Evolutionary conservation across 2,113 vertebrate genomes (phyloP).

Genomic region (Bufo gargarizans): DNA sequence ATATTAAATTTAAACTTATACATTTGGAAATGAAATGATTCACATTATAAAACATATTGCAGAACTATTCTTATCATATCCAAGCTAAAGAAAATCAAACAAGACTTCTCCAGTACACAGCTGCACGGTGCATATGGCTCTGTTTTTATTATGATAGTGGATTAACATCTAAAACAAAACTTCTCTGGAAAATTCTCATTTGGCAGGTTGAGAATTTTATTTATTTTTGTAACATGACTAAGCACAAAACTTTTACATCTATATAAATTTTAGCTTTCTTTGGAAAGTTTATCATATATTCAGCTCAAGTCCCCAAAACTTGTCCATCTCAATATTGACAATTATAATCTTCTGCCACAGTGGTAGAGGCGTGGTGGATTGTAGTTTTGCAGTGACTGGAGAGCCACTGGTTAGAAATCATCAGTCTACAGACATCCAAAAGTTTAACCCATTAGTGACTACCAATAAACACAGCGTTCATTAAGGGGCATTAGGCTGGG

Average conservation of each 20-base stretch:
- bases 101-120: neutral
- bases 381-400: no score
- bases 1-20: neutral
- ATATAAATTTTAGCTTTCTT: neutral
- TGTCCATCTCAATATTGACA: neutral
- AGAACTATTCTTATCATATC: conserved; percentile 33
- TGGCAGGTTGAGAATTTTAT: neutral
- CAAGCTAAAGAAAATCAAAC: neutral
- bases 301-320: neutral
- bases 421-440: no score
- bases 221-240: neutral
- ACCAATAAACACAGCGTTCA: no score
- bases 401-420: no score
- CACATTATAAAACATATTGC: conserved; percentile 24
- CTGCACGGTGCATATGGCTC: conserved; percentile 2
- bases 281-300: neutral
- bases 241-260: neutral
- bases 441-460: no score
- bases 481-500: no score
- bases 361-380: no score
- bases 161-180: conserved; percentile 20
- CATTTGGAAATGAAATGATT: conserved; percentile 5
- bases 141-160: conserved; percentile 29
- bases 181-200: neutral
- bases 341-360: no score